phyloP scores from a whole-genome alignment of 1,140 invertebrate species.

The Procambarus clarkii region DNA sequence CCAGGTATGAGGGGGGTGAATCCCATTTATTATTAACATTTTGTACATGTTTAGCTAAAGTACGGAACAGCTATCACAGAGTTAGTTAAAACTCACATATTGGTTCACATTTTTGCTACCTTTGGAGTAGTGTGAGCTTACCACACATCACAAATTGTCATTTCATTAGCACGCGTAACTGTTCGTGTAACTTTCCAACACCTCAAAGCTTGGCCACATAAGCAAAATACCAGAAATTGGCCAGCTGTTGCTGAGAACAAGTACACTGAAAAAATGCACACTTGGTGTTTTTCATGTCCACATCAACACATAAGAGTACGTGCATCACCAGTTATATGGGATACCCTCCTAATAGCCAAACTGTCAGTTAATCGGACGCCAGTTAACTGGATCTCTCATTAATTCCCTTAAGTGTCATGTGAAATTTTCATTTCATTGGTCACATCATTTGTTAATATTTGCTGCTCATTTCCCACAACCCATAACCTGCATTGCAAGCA shows the following conservation, averaged over 20 bases:
- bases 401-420: not conserved
- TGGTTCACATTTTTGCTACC: not conserved
- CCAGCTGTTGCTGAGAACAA: not conserved
- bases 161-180: not conserved
- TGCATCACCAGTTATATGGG: not conserved
- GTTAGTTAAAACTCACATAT: not conserved
- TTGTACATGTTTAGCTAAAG: not conserved
- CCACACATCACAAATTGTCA: not conserved
- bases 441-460: no score
- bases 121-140: not conserved
- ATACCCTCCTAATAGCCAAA: not conserved
- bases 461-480: no score
- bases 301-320: not conserved
- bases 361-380: constrained; percentile 13
- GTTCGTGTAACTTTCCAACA: not conserved
- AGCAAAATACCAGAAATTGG: not conserved
- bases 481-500: no score
- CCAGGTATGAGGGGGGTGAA: not conserved
- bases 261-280: not conserved
- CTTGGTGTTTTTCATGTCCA: not conserved
- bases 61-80: constrained; percentile 10
- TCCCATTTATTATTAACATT: constrained; percentile 7
- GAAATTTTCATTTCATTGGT: not conserved
- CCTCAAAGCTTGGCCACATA: not conserved
- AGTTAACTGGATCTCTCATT: not conserved